A percentile compares a stretch with the other conserved stretches of the same genome.
phyloP scores from a whole-genome alignment of 2,113 vertebrate species.

The Trematocara zebra region DNA sequence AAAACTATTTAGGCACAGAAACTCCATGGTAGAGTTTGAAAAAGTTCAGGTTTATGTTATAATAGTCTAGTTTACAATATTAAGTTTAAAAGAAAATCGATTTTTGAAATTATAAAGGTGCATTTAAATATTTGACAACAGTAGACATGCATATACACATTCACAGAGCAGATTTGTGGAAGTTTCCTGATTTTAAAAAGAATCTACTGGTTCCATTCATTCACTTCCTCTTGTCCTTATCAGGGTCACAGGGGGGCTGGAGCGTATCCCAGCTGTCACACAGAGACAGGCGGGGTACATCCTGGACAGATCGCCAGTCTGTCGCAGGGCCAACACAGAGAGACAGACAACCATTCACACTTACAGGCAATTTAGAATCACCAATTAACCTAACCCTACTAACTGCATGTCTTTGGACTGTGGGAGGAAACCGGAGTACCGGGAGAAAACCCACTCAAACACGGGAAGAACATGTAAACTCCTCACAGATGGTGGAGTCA shows the following conservation, averaged over 20 bases:
- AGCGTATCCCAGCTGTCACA: neutral
- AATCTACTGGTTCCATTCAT: neutral
- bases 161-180: neutral
- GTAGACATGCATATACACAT: neutral
- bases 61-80: neutral
- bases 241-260: neutral
- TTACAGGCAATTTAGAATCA: neutral
- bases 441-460: neutral
- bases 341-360: neutral
- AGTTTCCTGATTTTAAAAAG: neutral
- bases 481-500: neutral
- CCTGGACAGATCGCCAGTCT: neutral
- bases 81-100: fast-evolving
- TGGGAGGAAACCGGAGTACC: neutral
- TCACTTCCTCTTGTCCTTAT: neutral
- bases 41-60: neutral
- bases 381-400: neutral
- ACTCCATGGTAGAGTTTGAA: neutral
- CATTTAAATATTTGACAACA: neutral
- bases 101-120: neutral
- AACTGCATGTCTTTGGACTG: neutral
- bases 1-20: neutral
- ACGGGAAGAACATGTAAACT: neutral
- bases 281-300: neutral
- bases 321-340: neutral